These are phyloP conservation scores for Sebastes diaconus DNA, from an alignment of 2,797 vertebrate species.

Conservation along the genomic window DNA sequence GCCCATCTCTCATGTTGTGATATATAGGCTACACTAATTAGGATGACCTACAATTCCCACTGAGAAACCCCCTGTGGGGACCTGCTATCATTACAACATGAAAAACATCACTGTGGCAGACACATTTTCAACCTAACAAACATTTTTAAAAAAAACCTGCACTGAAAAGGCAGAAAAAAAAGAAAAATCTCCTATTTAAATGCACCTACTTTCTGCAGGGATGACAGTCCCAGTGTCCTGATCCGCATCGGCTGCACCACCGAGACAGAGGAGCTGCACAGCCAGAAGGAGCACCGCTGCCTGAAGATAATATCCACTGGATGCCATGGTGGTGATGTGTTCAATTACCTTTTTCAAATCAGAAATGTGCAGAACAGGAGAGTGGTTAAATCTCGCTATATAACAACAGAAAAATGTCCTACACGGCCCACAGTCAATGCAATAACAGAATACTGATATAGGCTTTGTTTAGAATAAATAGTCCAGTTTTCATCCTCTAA, in stretches of 20 bases:
- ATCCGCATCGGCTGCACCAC: constrained; percentile 75
- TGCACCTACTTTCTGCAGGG: constrained; percentile 89
- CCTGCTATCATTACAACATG: neutral
- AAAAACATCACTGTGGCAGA: neutral
- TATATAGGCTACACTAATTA: neutral
- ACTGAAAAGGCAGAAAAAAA: neutral
- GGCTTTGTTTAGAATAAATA: constrained; percentile 16
- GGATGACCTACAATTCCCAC: constrained; percentile 35
- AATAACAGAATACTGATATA: neutral
- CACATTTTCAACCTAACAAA: neutral
- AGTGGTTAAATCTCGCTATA: neutral
- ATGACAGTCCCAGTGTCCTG: constrained; percentile 87
- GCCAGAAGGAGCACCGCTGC: constrained; percentile 75
- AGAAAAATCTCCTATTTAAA: neutral
- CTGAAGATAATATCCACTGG: constrained; percentile 57
- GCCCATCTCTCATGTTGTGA: constrained; percentile 17
- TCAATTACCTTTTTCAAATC: constrained; percentile 1
- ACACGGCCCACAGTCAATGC: neutral
- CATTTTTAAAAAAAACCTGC: neutral
- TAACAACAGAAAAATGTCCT: neutral
- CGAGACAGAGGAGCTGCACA: constrained; percentile 73
- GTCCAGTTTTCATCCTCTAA: neutral
- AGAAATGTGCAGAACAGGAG: neutral
- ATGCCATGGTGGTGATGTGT: constrained; percentile 66
- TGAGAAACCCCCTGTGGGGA: neutral